phyloP scores from a whole-genome alignment of 2,113 vertebrate genomes.

The Albula goreensis region DNA sequence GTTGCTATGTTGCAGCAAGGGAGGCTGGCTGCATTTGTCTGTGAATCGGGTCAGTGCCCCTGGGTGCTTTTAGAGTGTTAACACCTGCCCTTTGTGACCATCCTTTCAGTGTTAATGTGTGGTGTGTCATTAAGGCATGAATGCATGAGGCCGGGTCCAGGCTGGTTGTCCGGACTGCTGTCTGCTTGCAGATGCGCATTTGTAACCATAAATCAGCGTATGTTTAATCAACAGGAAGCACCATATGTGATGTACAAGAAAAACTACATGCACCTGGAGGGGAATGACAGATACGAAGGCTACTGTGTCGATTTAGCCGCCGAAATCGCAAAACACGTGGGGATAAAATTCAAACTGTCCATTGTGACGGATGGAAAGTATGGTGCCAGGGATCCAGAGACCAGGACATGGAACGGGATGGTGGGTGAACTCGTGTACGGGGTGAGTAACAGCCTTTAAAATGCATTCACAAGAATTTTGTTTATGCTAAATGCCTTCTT shows the following conservation, averaged over 20 bases:
- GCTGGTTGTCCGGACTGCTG: conserved; percentile 40
- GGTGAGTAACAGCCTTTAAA: conserved; percentile 74
- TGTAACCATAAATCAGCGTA: conserved; percentile 58
- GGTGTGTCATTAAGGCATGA: conserved; percentile 41
- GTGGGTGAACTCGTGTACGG: conserved; percentile 98
- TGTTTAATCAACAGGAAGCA: conserved; percentile 90
- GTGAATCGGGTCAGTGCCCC: conserved; percentile 18
- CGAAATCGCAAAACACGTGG: conserved; percentile 98
- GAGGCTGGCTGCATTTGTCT: conserved; percentile 40
- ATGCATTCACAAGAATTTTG: too few relatives aligned
- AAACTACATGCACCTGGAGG: conserved; percentile 91
- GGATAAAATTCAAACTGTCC: conserved; percentile 95
- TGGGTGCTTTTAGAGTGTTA: conserved; percentile 25
- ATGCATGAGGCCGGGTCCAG: conserved; percentile 44
- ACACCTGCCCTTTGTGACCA: conserved; percentile 25
- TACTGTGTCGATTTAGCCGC: conserved; percentile 99
- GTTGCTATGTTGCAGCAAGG: conserved; percentile 30
- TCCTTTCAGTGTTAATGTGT: conserved; percentile 18
- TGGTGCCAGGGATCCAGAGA: conserved; percentile 93
- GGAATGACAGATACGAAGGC: conserved; percentile 98
- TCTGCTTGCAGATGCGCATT: conserved; percentile 37
- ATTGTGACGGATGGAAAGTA: conserved; percentile 95
- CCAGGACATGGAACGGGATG: conserved; percentile 99
- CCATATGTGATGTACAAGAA: conserved; percentile 99
- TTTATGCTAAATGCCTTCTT: too few relatives aligned